Conservation (phyloP, 2,797 vertebrate species). For the Myotis vivesi region DNA sequence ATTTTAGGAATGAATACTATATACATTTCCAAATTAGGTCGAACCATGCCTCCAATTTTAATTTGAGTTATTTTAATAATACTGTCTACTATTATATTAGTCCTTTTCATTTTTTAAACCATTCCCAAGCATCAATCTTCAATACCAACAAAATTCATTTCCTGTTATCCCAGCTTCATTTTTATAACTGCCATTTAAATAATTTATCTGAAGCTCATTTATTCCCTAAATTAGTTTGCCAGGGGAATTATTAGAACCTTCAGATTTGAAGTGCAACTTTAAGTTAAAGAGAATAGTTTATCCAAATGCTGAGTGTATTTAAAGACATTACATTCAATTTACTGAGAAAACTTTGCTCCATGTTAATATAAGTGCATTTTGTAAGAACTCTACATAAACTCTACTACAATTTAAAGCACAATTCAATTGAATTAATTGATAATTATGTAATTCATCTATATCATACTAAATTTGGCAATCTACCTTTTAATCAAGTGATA, state of each 20-base stretch:
- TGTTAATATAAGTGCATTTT: not conserved
- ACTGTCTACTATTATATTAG: not conserved
- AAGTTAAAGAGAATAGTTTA: not conserved
- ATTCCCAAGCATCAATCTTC: not conserved
- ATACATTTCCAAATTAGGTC: not conserved
- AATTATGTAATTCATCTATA: not conserved
- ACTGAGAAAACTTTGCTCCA: not conserved
- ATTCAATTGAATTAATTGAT: not conserved
- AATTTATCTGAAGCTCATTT: not conserved
- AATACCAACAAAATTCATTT: not conserved
- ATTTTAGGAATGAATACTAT: not conserved
- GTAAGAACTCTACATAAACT: not conserved
- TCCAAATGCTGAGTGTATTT: not conserved
- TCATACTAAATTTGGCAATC: not conserved
- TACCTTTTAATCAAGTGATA: not conserved
- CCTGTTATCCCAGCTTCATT: not conserved
- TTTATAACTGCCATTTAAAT: slow-evolving; percentile 12
- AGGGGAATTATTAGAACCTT: not conserved
- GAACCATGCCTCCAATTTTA: not conserved
- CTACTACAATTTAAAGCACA: not conserved
- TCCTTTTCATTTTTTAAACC: not conserved
- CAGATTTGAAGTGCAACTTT: not conserved
- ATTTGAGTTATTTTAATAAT: not conserved
- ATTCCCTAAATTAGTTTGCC: not conserved
- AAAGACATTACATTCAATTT: not conserved